Conservation (phyloP, 2,113 vertebrate species). For the Brachirus orientalis region DNA sequence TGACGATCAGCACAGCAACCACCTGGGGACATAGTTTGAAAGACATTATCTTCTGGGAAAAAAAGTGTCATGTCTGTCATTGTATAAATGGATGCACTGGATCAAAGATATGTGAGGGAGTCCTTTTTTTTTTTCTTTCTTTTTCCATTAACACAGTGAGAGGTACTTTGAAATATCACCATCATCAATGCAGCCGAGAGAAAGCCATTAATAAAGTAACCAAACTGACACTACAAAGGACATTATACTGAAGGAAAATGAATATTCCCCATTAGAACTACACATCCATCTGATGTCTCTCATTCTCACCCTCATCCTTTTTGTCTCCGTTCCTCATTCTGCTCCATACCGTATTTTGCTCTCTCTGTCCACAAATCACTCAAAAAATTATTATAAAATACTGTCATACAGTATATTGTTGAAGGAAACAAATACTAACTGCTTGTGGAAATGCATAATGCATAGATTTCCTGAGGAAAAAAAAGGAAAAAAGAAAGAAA, state of each 20-base stretch:
- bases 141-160: neutral
- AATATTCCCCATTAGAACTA: slow-evolving; percentile 23
- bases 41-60: neutral
- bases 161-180: slow-evolving; percentile 21
- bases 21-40: slow-evolving; percentile 4
- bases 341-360: neutral
- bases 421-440: slow-evolving; percentile 34
- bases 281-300: slow-evolving; percentile 32
- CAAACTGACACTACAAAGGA: slow-evolving; percentile 32
- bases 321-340: slow-evolving; percentile 4
- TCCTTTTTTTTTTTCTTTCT: neutral
- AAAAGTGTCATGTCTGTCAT: neutral
- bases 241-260: slow-evolving; percentile 39
- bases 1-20: slow-evolving; percentile 1
- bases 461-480: neutral
- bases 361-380: slow-evolving; percentile 15
- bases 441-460: neutral
- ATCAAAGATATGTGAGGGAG: neutral
- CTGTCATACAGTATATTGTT: too few species aligned
- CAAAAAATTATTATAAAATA: slow-evolving; percentile 24
- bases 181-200: slow-evolving; percentile 30
- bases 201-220: slow-evolving; percentile 45
- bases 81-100: neutral
- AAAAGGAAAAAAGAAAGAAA: too few species aligned
- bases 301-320: neutral